These are phyloP conservation scores for Clarias gariepinus DNA, from an alignment of 2,113 vertebrate species.

Conservation along the genomic window DNA sequence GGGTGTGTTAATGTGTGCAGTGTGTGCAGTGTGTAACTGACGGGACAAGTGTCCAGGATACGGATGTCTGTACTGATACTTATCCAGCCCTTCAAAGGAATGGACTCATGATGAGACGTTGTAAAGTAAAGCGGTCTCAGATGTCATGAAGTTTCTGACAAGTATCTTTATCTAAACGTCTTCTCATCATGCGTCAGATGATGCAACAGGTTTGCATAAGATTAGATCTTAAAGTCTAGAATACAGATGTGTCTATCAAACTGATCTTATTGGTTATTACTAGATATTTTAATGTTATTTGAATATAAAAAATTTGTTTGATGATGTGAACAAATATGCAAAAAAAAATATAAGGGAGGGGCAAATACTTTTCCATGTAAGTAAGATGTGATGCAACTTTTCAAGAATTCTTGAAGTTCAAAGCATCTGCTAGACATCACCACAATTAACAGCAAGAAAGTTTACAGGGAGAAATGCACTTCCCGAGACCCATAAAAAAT, in stretches of 20 bases:
- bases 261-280: too few species aligned
- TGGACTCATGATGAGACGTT: background rate
- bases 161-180: background rate
- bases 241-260: too few species aligned
- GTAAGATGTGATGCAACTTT: constrained; percentile 14
- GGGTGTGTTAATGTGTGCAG: background rate
- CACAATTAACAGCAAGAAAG: background rate
- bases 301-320: too few species aligned
- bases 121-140: background rate
- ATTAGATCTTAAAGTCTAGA: too few species aligned
- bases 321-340: too few species aligned
- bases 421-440: background rate
- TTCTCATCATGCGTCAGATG: background rate
- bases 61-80: background rate
- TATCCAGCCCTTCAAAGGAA: background rate
- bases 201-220: background rate
- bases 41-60: too few species aligned
- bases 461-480: background rate
- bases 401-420: background rate
- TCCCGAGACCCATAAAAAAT: background rate
- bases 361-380: too few species aligned
- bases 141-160: background rate
- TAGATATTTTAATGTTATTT: too few species aligned
- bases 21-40: background rate
- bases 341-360: too few species aligned